Evolutionary conservation across 2,797 vertebrate species (phyloP).

Genomic region (Cottoperca gobio): DNA sequence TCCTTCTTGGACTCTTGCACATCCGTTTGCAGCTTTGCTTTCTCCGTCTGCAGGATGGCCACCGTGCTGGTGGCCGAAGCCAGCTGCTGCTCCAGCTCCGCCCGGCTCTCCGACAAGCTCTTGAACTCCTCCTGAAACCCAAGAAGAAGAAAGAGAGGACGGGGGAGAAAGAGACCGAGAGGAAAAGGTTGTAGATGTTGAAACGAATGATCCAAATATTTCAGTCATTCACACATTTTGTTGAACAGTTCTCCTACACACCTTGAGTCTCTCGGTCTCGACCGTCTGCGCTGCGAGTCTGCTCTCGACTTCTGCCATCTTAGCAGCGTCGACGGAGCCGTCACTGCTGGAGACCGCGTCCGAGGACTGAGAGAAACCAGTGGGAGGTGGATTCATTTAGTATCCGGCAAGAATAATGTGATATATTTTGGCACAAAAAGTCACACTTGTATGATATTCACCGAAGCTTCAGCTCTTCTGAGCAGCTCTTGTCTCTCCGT

Average conservation of each 20-base stretch:
- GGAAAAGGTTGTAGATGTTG: not conserved
- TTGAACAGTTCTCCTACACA: conserved; percentile 27
- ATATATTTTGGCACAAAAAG: not conserved
- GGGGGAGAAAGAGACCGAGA: not conserved
- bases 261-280: conserved; percentile 90
- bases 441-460: conserved; percentile 56
- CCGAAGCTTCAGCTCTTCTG: conserved; percentile 81
- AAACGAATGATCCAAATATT: not conserved
- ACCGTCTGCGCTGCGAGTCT: conserved; percentile 82
- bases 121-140: conserved; percentile 85
- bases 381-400: not conserved
- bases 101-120: conserved; percentile 81
- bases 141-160: not conserved
- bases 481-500: conserved; percentile 88
- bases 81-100: conserved; percentile 88
- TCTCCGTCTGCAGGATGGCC: conserved; percentile 93
- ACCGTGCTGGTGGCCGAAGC: conserved; percentile 91
- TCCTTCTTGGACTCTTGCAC: conserved; percentile 95
- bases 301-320: conserved; percentile 83
- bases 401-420: not conserved
- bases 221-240: not conserved
- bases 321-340: conserved; percentile 47
- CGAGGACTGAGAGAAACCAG: conserved; percentile 52
- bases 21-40: conserved; percentile 89
- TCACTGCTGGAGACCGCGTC: conserved; percentile 61